These are phyloP conservation scores for Heliconius charithonia DNA, from an alignment of 2,888 invertebrate genomes.

Conservation along the genomic window DNA sequence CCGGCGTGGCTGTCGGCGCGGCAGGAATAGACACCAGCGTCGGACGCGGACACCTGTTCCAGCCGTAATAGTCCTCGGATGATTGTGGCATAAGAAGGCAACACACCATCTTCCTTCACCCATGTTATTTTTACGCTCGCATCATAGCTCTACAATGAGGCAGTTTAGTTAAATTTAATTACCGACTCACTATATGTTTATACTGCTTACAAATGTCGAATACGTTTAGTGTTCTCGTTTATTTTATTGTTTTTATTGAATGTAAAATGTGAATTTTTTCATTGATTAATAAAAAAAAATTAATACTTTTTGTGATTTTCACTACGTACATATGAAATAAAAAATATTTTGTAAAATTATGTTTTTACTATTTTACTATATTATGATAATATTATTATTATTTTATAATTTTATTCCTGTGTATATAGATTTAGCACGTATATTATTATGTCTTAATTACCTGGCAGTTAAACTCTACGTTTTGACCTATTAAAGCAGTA, in stretches of 20 bases:
- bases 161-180: background rate
- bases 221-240: too few relatives aligned
- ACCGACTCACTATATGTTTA: background rate
- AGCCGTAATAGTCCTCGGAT: slow-evolving; percentile 86
- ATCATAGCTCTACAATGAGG: slow-evolving; percentile 71
- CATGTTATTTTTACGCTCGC: slow-evolving; percentile 78
- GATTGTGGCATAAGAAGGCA: slow-evolving; percentile 74
- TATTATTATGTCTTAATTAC: slow-evolving; percentile 53
- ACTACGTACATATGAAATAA: too few relatives aligned
- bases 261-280: too few relatives aligned
- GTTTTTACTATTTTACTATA: too few relatives aligned
- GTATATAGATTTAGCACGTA: background rate
- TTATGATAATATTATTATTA: too few relatives aligned
- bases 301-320: too few relatives aligned
- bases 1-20: slow-evolving; percentile 96
- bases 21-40: slow-evolving; percentile 96
- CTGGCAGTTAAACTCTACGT: slow-evolving; percentile 93
- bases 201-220: background rate
- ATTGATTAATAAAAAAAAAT: too few relatives aligned
- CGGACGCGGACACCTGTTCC: slow-evolving; percentile 91
- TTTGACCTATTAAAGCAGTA: slow-evolving; percentile 91
- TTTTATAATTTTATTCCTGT: background rate
- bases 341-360: too few relatives aligned
- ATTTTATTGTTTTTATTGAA: too few relatives aligned
- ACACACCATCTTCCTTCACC: slow-evolving; percentile 76